Conservation (phyloP, 2,113 vertebrate species). For the Bettongia penicillata region DNA sequence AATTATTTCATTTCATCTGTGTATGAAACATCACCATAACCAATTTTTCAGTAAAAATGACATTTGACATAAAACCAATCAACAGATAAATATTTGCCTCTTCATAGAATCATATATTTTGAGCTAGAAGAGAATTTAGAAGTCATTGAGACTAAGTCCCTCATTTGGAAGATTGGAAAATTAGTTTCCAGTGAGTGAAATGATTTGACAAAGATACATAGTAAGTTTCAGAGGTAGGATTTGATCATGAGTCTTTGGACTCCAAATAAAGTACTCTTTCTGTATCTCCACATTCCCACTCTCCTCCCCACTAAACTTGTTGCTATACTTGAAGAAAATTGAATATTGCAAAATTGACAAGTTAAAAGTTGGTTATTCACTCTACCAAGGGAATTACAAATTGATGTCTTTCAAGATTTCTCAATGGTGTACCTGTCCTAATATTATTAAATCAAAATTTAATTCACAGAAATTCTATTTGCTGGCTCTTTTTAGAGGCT, state of each 20-base stretch:
- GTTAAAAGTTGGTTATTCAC: not conserved
- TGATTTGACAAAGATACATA: not conserved
- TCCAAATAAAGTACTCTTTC: not conserved
- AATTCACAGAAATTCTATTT: not conserved
- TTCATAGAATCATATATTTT: not conserved
- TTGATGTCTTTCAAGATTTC: not conserved
- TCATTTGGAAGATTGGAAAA: not conserved
- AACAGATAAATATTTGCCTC: not conserved
- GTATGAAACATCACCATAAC: not conserved
- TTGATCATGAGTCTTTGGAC: not conserved
- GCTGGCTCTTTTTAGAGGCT: not conserved
- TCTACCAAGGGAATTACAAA: not conserved
- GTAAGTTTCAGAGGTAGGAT: not conserved
- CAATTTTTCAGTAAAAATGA: not conserved
- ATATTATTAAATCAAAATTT: not conserved
- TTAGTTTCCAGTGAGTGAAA: not conserved
- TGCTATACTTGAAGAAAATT: not conserved
- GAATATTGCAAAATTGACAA: not conserved
- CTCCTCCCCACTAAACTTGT: rapidly evolving
- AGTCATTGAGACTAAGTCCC: not conserved
- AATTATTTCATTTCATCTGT: not conserved
- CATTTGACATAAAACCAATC: not conserved
- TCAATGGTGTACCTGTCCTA: not conserved
- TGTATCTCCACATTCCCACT: not conserved
- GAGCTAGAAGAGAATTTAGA: not conserved